Base-by-base conservation (phyloP, 2,797 vertebrate genomes). In the Sebastes trivittatus region DNA sequence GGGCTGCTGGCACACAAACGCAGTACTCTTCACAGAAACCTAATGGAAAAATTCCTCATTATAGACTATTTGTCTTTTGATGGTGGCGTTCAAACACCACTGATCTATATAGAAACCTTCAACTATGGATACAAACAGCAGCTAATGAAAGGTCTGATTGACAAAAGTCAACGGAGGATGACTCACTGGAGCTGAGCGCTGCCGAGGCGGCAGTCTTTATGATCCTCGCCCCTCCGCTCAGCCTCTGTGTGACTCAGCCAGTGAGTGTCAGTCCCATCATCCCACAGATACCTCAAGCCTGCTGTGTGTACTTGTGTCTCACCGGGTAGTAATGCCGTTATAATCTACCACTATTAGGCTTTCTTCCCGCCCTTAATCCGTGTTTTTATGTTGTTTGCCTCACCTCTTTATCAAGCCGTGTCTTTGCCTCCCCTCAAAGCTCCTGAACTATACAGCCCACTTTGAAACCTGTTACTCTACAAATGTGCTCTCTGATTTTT, bases 321-420 rank as follows among this genome's bases (percentile, higher is more conserved):
- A 71, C 72, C 77, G 82, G 79, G 88, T 83, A 83, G 77, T 91
- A 88, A 90, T 86, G 72, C 70, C 60, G 75, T 90, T 85, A 86
- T 90, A 88, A 89, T 92, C 81, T 81, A 30, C 62, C 60, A 11
- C 77, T 49, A 86, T 89, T 84, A 84, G 78, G 74, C 64, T 85
- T 75, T 80, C 82, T 75, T 77, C 65, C 85, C 59, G 1, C 75
- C 78, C 66, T 71, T 87, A 85, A 88, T 88, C 90, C 68, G 1
- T 73, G 71, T 70, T 92, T 78, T 87, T 70, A 77, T 87, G 78
- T 80, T 78, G 72, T 86, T 82, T 72, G 59, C 83, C 46, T 87
- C 75, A 36, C 78, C 56, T 82, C 29, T 64, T 76, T 29, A 36
- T 70, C 59, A 22, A 71, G 66, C 67, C 29, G 3, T 22, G 32